Evolutionary conservation across 2,888 invertebrate species (phyloP).

Genomic region (Xanthostigma xanthostigma): DNA sequence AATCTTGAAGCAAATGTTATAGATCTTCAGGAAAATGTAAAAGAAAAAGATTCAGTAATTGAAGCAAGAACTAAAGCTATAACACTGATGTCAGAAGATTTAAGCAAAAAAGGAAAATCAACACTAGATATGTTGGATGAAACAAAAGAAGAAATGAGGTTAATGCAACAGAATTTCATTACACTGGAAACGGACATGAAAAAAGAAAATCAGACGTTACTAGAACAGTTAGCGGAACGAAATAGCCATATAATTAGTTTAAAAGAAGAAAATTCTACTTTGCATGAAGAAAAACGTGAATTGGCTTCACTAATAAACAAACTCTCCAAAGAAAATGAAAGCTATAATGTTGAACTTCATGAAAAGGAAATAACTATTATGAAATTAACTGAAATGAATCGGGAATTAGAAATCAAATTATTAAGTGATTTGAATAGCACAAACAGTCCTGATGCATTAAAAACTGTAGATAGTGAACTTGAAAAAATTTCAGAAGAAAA

Average conservation of each 20-base stretch:
- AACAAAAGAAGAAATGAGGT: slow-evolving; percentile 63
- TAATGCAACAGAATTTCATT: slow-evolving; percentile 66
- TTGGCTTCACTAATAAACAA: slow-evolving; percentile 10
- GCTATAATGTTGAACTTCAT: slow-evolving; percentile 9
- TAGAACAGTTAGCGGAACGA: slow-evolving; percentile 38
- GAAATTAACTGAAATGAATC: slow-evolving; percentile 15
- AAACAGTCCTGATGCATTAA: slow-evolving; percentile 2
- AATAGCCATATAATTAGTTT: slow-evolving; percentile 38
- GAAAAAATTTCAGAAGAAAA: not conserved
- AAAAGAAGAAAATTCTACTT: slow-evolving; percentile 38
- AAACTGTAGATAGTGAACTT: not conserved
- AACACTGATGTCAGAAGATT: slow-evolving; percentile 57
- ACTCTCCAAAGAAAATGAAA: not conserved
- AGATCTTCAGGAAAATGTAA: slow-evolving; percentile 69
- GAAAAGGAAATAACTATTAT: slow-evolving; percentile 20
- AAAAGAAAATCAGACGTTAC: slow-evolving; percentile 42
- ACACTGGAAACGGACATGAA: slow-evolving; percentile 55
- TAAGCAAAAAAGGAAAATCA: slow-evolving; percentile 54
- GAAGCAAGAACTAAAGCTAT: slow-evolving; percentile 67
- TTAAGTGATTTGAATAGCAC: slow-evolving; percentile 1
- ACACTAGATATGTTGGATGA: slow-evolving; percentile 61
- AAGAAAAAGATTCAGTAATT: slow-evolving; percentile 71
- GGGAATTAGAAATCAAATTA: slow-evolving; percentile 6
- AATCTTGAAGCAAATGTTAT: slow-evolving; percentile 61
- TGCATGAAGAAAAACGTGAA: slow-evolving; percentile 27